phyloP scores from a whole-genome alignment of 1,140 invertebrate species.

The Bradynema listronoti region DNA sequence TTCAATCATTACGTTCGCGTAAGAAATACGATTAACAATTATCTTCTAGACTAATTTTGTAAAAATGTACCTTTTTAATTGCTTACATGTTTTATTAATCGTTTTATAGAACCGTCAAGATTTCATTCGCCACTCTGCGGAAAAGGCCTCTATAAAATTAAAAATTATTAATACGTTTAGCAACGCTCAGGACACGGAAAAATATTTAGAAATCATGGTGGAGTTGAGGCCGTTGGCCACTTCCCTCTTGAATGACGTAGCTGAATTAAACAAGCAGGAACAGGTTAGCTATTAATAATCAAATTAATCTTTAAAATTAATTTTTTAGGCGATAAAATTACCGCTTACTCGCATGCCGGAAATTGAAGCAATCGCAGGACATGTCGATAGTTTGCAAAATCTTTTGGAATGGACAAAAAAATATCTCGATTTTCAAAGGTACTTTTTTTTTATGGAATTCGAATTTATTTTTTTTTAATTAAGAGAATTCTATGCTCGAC shows the following conservation, averaged over 20 bases:
- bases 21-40: too few species aligned
- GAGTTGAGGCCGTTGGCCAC: constrained; percentile 26
- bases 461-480: constrained; percentile 14
- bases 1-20: constrained; percentile 35
- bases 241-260: constrained; percentile 24
- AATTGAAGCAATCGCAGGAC: constrained; percentile 14
- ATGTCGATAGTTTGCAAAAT: constrained; percentile 30
- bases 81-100: neutral
- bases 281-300: constrained; percentile 14
- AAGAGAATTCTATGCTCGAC: constrained; percentile 27
- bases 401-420: constrained; percentile 34
- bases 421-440: constrained; percentile 29
- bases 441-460: too few species aligned
- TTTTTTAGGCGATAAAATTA: constrained; percentile 21
- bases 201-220: constrained; percentile 30
- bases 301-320: constrained; percentile 15
- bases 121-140: constrained; percentile 3
- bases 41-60: too few species aligned
- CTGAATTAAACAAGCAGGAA: constrained; percentile 31
- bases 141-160: constrained; percentile 21
- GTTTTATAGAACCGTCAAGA: constrained; percentile 33
- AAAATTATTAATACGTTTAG: constrained; percentile 33
- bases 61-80: constrained; percentile 1
- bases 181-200: constrained; percentile 27
- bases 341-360: constrained; percentile 21